Percentiles rank a stretch among this genome's conserved stretches.
Evolutionary conservation across 2,797 vertebrate genomes (phyloP).

Genomic region (Mycteria americana): DNA sequence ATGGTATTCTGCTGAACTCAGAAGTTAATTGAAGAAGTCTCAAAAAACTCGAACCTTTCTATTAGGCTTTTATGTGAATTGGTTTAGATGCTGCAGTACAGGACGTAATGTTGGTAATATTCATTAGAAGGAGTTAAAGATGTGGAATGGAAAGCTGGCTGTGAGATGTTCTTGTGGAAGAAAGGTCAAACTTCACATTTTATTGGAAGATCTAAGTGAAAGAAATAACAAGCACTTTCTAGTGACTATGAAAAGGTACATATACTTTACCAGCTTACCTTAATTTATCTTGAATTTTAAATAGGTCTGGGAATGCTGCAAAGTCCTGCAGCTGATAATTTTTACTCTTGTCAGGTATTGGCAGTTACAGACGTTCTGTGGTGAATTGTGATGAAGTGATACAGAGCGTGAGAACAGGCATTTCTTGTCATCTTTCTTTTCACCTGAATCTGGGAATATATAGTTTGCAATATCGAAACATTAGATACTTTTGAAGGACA

Average conservation of each 20-base stretch:
- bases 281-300: constrained; percentile 56
- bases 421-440: background rate
- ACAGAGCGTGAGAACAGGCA: background rate
- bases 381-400: background rate
- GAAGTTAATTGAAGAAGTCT: background rate
- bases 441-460: background rate
- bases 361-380: background rate
- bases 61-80: background rate
- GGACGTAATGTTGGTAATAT: background rate
- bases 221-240: constrained; percentile 1
- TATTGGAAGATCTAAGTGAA: background rate
- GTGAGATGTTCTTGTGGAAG: background rate
- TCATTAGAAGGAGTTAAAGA: background rate
- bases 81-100: background rate
- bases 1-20: background rate
- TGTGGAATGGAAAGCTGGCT: background rate
- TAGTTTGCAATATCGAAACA: background rate
- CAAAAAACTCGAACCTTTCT: background rate
- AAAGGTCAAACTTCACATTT: background rate
- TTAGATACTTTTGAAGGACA: background rate
- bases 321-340: background rate
- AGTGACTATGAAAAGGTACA: background rate
- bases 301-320: background rate
- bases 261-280: background rate
- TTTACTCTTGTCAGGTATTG: background rate